These are phyloP conservation scores for Zhengitettix transpicula DNA, from an alignment of 2,888 invertebrate genomes.

Conservation along the genomic window DNA sequence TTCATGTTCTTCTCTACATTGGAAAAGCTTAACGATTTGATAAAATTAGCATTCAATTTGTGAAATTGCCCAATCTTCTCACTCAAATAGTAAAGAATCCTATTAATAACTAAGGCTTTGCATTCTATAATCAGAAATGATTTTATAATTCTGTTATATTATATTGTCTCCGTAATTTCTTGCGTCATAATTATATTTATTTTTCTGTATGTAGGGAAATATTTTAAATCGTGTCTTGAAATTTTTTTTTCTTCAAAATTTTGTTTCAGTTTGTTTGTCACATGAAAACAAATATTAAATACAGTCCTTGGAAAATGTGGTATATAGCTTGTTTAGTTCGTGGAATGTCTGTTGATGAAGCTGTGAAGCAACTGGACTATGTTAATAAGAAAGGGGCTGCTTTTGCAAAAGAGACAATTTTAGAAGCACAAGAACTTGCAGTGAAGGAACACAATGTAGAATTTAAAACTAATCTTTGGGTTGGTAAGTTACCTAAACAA, in stretches of 20 bases:
- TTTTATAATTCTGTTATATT: no score
- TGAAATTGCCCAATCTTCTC: no score
- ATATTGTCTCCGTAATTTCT: no score
- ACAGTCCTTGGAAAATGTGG: constrained; percentile 87
- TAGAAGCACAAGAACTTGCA: constrained; percentile 81
- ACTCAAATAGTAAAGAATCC: no score
- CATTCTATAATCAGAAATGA: no score
- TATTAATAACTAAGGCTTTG: no score
- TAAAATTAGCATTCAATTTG: no score
- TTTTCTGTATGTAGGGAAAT: no score
- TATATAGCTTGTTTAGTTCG: constrained; percentile 74
- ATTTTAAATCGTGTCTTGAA: no score
- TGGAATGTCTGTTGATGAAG: constrained; percentile 89
- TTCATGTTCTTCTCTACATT: no score
- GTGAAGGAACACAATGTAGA: constrained; percentile 83
- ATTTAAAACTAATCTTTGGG: constrained; percentile 87
- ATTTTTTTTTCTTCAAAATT: neutral
- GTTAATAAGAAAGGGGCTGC: constrained; percentile 60
- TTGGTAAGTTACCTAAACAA: constrained; percentile 43
- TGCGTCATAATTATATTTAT: no score
- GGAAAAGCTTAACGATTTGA: no score
- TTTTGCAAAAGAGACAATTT: constrained; percentile 55
- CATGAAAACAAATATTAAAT: constrained; percentile 66
- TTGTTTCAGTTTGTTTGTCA: constrained; percentile 72
- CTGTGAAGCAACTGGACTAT: constrained; percentile 76